phyloP scores from a whole-genome alignment of 2,797 vertebrate species.

The Phalanger gymnotis region DNA sequence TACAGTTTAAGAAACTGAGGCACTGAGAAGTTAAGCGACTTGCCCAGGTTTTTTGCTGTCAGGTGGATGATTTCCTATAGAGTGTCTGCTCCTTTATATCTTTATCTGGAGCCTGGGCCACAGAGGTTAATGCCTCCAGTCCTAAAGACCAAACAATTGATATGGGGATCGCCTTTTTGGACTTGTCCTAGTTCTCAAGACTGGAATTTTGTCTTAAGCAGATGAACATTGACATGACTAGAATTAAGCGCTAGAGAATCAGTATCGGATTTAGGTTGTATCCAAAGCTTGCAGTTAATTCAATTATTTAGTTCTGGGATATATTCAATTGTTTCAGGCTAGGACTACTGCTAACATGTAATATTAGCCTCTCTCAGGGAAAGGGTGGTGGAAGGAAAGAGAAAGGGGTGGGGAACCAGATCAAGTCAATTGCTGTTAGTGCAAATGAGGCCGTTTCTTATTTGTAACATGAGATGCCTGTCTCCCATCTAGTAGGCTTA shows the following conservation, averaged over 20 bases:
- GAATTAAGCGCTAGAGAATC: background rate
- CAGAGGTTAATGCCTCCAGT: background rate
- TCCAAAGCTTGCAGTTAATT: slow-evolving; percentile 9
- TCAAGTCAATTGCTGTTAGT: background rate
- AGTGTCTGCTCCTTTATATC: background rate
- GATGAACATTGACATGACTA: background rate
- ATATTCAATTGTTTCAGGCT: slow-evolving; percentile 10
- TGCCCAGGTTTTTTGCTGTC: background rate
- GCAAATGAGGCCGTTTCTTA: slow-evolving; percentile 11
- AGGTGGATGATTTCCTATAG: background rate
- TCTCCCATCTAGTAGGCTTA: background rate
- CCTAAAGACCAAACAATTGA: slow-evolving; percentile 21
- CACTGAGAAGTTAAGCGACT: background rate
- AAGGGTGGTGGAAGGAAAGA: background rate
- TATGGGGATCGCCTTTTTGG: background rate
- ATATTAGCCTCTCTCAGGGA: slow-evolving; percentile 3
- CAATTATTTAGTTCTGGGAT: background rate
- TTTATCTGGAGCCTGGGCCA: background rate
- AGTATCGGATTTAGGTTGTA: background rate
- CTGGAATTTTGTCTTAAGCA: background rate
- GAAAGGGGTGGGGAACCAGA: background rate
- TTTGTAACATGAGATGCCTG: background rate
- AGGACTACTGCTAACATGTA: slow-evolving; percentile 32
- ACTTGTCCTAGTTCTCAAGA: background rate
- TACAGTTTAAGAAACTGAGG: background rate